A percentile compares a stretch with the other conserved stretches of the same genome.
Conservation (phyloP, 2,113 vertebrate genomes). For the Cyanoliseus patagonus region DNA sequence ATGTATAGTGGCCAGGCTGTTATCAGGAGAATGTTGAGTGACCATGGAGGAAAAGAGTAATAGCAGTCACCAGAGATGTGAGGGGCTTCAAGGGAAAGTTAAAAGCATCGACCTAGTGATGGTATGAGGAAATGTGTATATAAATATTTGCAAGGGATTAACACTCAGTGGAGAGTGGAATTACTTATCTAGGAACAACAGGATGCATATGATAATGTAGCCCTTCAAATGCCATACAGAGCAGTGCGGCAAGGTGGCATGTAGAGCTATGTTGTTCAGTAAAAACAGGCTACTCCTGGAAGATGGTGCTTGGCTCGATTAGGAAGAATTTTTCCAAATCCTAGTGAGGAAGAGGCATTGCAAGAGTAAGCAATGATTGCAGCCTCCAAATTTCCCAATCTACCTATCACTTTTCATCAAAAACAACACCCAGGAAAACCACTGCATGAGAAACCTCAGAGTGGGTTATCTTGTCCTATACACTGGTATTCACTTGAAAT, state of each 20-base stretch:
- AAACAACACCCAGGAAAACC: not conserved
- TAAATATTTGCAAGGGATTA: slow-evolving; percentile 16
- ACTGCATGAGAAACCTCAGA: not conserved
- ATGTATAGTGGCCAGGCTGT: not conserved
- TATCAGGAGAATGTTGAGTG: not conserved
- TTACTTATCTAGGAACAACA: slow-evolving; percentile 12
- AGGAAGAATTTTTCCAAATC: not conserved
- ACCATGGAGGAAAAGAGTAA: not conserved
- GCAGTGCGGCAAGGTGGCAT: not conserved
- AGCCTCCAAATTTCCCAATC: not conserved
- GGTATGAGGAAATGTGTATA: not conserved
- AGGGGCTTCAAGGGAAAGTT: not conserved
- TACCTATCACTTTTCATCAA: not conserved
- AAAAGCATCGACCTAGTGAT: not conserved
- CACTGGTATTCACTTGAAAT: not conserved
- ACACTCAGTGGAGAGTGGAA: not conserved
- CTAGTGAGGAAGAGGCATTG: not conserved
- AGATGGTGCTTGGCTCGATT: not conserved
- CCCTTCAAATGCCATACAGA: not conserved
- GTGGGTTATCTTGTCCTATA: not conserved
- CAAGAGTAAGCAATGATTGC: not conserved
- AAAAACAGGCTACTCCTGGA: not conserved
- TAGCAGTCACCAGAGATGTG: not conserved
- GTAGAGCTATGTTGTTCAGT: not conserved
- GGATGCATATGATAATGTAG: not conserved